Evolutionary conservation across 2,888 invertebrate species (phyloP), one percentile per base, ranked within the genome.

Genomic region (Cantharis rustica): DNA sequence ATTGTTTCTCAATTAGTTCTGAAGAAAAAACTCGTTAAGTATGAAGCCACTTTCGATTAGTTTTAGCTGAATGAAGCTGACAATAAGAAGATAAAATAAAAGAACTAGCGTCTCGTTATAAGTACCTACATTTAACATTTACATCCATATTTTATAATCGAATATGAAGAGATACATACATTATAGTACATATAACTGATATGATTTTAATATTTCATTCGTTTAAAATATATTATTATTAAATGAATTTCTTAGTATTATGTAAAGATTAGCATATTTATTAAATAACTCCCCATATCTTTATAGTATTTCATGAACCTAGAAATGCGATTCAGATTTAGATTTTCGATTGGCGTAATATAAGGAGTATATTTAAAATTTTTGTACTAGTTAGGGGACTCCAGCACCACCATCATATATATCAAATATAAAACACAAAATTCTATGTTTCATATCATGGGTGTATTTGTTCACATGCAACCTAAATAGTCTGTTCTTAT

Each of bases 1-100:
- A 87, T 87, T 86, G 86, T 86, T 87, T 86, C 85, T 85, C 87
- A 86, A 87, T 87, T 86, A 87, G 86, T 81, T 82, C 81, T 79
- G 74, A 77, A 75, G 75, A 80, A 81, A 84, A 84, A 85, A 84
- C 80, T 82, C 82, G 73, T 73, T 69, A 73, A 78, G 71, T 75
- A 68, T 47, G 75, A 74, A 76, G 71, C 71, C 47, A 68, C 69
- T 61, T 47, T 26, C 74, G 71, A 77, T 74, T 76, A 71, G 69
- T 64, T 75, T 72, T 69, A 20, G 61, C 15, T 61, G 61, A 62
- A 62, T 23, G 63, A 71, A 62, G 71, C 47, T 47, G 63, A 71
- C 63, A 20, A 71, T 71, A 71, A 31, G 47, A 68, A 23, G 15
- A 23, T 26, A 26, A 23, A 68, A 15, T 68, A 68, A 20, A 20